Conservation (phyloP, 1,140 invertebrate genomes). For the Gonioctena quinquepunctata region DNA sequence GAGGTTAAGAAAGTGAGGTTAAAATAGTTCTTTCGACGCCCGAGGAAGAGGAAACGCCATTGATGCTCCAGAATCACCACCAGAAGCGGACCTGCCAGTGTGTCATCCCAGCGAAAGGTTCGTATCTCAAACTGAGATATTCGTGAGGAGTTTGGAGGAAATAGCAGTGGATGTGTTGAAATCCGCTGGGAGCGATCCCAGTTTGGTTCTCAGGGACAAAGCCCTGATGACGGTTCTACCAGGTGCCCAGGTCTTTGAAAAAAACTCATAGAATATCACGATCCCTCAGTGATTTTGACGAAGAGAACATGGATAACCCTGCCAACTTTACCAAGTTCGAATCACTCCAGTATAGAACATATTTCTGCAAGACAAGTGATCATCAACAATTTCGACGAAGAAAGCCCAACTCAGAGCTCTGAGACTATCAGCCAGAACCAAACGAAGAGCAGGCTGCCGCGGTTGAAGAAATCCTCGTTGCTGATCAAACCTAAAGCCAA, state of each 20-base stretch:
- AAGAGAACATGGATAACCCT: conserved; percentile 36
- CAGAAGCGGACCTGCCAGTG: conserved; percentile 13
- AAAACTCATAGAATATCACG: conserved; percentile 41
- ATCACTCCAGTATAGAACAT: conserved; percentile 47
- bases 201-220: conserved; percentile 22
- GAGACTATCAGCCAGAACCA: conserved; percentile 1
- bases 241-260: conserved; percentile 44
- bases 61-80: not conserved
- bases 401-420: not conserved
- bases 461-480: conserved; percentile 29
- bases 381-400: conserved; percentile 4
- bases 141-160: conserved; percentile 18
- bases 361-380: conserved; percentile 48
- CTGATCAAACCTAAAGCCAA: conserved; percentile 41
- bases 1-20: conserved; percentile 35
- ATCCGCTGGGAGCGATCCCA: conserved; percentile 49
- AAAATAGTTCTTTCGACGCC: conserved; percentile 31
- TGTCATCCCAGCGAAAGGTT: conserved; percentile 29
- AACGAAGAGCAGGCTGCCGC: conserved; percentile 5
- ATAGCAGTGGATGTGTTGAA: conserved; percentile 34
- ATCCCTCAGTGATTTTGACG: conserved; percentile 49
- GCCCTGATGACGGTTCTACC: conserved; percentile 48
- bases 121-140: conserved; percentile 28
- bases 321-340: conserved; percentile 19
- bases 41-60: no score